These are phyloP conservation scores for Synanthedon vespiformis DNA, from an alignment of 2,888 invertebrate species.

Conservation along the genomic window DNA sequence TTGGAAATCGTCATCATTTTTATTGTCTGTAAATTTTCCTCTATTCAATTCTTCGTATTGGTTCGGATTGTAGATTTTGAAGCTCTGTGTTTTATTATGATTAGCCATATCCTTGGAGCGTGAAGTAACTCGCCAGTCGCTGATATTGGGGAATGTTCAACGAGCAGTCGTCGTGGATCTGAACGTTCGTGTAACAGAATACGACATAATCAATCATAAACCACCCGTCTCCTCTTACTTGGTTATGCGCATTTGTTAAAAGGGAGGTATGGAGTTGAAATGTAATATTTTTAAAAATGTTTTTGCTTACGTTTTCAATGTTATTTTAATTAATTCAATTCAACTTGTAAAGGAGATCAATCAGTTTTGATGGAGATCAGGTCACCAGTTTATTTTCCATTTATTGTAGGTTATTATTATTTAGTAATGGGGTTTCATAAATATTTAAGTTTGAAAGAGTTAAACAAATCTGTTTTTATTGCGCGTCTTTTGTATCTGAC, in stretches of 20 bases:
- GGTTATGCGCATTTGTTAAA: constrained; percentile 47
- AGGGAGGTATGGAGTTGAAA: constrained; percentile 30
- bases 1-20: constrained; percentile 14
- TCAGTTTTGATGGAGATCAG: too few relatives aligned
- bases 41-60: constrained; percentile 24
- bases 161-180: constrained; percentile 8
- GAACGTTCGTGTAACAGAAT: constrained; percentile 45
- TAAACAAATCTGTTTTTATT: too few relatives aligned
- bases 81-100: constrained; percentile 10
- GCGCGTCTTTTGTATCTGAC: too few relatives aligned
- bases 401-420: too few relatives aligned
- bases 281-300: background rate
- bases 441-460: too few relatives aligned
- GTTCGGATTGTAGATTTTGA: constrained; percentile 35
- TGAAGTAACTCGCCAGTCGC: background rate
- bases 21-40: constrained; percentile 29
- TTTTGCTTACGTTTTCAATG: background rate
- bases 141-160: constrained; percentile 3
- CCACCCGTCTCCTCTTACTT: constrained; percentile 46
- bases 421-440: too few relatives aligned
- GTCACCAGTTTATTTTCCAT: too few relatives aligned
- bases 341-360: too few relatives aligned
- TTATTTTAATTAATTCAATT: too few relatives aligned
- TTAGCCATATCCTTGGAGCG: constrained; percentile 19
- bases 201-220: constrained; percentile 61